These are phyloP conservation scores for Aphodius sticticus DNA, from an alignment of 2,888 invertebrate genomes.

Conservation along the genomic window DNA sequence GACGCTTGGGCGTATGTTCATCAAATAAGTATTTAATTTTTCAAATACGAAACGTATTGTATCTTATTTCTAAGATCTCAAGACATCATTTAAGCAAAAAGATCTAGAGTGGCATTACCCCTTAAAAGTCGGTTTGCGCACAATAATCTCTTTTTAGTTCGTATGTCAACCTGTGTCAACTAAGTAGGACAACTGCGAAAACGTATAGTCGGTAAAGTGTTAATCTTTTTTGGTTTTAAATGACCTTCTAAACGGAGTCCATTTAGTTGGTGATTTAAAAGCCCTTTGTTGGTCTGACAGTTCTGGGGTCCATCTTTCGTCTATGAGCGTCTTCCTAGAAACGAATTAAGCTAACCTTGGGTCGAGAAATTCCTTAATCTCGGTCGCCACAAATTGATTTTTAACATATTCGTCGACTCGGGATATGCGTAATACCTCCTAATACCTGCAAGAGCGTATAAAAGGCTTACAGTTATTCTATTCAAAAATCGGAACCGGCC, in stretches of 20 bases:
- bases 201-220: not conserved
- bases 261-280: not conserved
- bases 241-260: not conserved
- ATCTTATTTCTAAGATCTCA: too few species aligned
- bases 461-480: not conserved
- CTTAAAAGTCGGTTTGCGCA: too few species aligned
- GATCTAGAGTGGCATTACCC: too few species aligned
- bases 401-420: not conserved
- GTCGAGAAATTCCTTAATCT: not conserved
- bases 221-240: not conserved
- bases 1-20: too few species aligned
- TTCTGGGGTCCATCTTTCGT: not conserved
- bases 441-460: not conserved
- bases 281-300: not conserved
- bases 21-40: too few species aligned
- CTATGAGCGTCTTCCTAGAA: not conserved
- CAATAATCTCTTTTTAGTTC: not conserved
- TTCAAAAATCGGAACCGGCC: constrained; percentile 4
- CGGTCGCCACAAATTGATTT: not conserved
- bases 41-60: too few species aligned
- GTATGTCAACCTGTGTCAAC: not conserved
- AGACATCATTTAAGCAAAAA: too few species aligned
- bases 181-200: not conserved
- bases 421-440: not conserved
- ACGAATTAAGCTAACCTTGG: not conserved